phyloP scores from a whole-genome alignment of 2,113 vertebrate species.

The Limnothrissa miodon region DNA sequence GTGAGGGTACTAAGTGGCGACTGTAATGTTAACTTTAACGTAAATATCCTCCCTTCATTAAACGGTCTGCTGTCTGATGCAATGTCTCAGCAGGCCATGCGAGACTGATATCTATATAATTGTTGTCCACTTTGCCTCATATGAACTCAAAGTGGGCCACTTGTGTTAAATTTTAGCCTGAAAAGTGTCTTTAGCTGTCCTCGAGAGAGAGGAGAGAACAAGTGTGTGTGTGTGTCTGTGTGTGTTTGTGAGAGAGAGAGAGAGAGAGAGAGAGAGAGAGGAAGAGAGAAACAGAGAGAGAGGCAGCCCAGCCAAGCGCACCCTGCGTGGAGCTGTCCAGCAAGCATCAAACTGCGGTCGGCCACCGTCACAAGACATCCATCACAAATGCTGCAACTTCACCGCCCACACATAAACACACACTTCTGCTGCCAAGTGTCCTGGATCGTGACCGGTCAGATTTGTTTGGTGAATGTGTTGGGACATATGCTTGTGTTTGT shows the following conservation, averaged over 20 bases:
- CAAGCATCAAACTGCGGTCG: background rate
- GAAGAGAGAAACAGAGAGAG: background rate
- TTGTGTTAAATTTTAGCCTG: background rate
- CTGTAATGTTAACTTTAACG: no score
- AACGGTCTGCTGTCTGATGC: background rate
- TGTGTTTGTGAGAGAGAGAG: background rate
- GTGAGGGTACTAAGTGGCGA: background rate
- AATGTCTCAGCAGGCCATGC: background rate
- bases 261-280: conserved; percentile 4
- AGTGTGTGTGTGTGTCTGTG: no score
- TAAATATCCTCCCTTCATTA: background rate
- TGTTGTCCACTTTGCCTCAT: background rate
- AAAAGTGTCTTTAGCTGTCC: background rate
- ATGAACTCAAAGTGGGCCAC: background rate
- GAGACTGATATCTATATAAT: background rate
- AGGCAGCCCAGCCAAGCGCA: background rate
- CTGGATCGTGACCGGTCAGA: background rate
- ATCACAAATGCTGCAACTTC: background rate
- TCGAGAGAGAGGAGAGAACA: background rate
- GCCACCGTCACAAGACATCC: background rate
- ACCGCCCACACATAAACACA: background rate
- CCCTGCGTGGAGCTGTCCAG: background rate
- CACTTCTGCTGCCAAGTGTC: background rate
- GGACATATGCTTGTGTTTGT: conserved; percentile 5
- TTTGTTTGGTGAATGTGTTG: background rate